Percentiles rank a stretch among this genome's conserved stretches.
Conservation (phyloP, 1,140 invertebrate genomes). For the Capitella teleta region DNA sequence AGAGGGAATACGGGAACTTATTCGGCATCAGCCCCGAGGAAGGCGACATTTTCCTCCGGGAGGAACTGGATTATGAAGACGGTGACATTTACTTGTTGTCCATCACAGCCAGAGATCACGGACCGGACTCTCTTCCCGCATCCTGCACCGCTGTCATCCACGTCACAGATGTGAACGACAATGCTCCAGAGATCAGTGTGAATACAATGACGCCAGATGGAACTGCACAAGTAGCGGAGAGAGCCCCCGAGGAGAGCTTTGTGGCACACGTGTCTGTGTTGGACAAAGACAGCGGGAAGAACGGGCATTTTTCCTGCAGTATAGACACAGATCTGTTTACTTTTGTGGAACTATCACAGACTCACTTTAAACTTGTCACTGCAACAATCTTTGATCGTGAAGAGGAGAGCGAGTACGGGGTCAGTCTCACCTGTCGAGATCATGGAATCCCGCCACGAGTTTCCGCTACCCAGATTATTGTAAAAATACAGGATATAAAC, state of each 20-base stretch:
- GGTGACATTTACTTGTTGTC: constrained; percentile 4
- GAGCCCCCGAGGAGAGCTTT: not conserved
- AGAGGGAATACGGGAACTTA: not conserved
- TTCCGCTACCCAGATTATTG: constrained; percentile 77
- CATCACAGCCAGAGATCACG: constrained; percentile 7
- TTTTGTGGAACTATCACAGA: too few relatives aligned
- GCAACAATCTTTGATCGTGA: constrained; percentile 73
- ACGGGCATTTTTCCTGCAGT: constrained; percentile 5
- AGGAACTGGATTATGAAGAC: constrained; percentile 7
- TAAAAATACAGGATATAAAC: constrained; percentile 83
- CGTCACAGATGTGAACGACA: constrained; percentile 13
- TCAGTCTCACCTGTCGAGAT: constrained; percentile 74
- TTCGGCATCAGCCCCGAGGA: constrained; percentile 8
- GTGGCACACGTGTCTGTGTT: constrained; percentile 7
- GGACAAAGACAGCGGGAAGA: constrained; percentile 6
- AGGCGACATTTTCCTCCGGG: constrained; percentile 4
- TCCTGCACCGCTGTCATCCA: constrained; percentile 4
- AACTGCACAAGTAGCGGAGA: constrained; percentile 3
- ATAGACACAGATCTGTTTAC: too few relatives aligned
- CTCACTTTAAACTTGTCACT: constrained; percentile 47
- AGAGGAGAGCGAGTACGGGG: constrained; percentile 59
- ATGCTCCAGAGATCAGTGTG: constrained; percentile 5
- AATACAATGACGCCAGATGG: not conserved
- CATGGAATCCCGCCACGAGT: constrained; percentile 72
- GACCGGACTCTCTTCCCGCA: constrained; percentile 1